phyloP scores from a whole-genome alignment of 2,113 vertebrate genomes.

The Stigmatopora argus region DNA sequence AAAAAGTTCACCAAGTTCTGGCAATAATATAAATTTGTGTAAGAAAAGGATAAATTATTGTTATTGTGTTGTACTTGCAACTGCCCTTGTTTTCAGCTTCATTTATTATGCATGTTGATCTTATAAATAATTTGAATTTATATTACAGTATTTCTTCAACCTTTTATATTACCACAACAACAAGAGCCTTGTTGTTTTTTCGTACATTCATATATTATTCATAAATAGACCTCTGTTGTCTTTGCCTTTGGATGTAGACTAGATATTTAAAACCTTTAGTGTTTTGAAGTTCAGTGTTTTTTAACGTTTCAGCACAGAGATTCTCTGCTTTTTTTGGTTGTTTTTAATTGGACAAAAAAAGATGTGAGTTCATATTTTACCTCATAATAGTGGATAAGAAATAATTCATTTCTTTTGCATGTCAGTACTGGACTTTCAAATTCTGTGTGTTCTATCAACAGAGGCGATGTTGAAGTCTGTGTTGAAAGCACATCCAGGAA shows the following conservation, averaged over 20 bases:
- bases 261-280: not conserved
- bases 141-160: not conserved
- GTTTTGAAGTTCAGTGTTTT: slow-evolving; percentile 33
- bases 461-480: too few relatives aligned
- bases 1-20: too few relatives aligned
- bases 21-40: too few relatives aligned
- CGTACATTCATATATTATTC: slow-evolving; percentile 14
- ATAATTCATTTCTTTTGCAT: not conserved
- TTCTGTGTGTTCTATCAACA: not conserved
- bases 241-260: slow-evolving; percentile 4
- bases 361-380: not conserved
- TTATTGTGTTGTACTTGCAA: not conserved
- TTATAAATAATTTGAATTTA: not conserved
- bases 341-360: not conserved
- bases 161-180: not conserved
- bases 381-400: not conserved
- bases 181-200: not conserved
- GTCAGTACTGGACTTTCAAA: not conserved
- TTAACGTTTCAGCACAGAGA: slow-evolving; percentile 27
- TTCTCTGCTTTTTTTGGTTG: slow-evolving; percentile 2
- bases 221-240: slow-evolving; percentile 1
- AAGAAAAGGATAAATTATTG: too few relatives aligned
- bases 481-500: slow-evolving; percentile 3
- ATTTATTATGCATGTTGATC: not conserved
- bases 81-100: not conserved